Percentiles rank a stretch among this genome's conserved stretches.
Evolutionary conservation across 2,113 vertebrate genomes (phyloP).

Genomic region (Mugil cephalus): DNA sequence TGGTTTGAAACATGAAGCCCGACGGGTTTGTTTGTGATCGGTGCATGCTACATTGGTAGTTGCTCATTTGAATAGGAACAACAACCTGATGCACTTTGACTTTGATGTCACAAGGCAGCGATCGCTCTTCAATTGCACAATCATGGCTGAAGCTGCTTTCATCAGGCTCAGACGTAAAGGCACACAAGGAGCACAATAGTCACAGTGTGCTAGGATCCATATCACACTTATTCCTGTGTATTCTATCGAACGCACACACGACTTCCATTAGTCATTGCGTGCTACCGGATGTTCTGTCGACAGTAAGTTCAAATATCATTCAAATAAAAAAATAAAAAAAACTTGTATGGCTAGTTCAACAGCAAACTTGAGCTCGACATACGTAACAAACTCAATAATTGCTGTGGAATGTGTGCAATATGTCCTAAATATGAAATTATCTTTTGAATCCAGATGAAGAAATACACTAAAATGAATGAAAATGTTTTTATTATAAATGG

Average conservation of each 20-base stretch:
- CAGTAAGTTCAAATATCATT: slow-evolving; percentile 17
- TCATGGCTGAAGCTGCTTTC: slow-evolving; percentile 69
- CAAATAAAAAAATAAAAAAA: slow-evolving; percentile 18
- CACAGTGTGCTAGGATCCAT: slow-evolving; percentile 55
- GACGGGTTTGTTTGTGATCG: slow-evolving; percentile 26
- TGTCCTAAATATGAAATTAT: neutral
- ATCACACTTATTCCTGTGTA: slow-evolving; percentile 32
- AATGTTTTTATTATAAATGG: no score
- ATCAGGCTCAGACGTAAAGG: slow-evolving; percentile 61
- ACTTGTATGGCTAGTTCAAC: neutral
- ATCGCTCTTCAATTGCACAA: slow-evolving; percentile 39
- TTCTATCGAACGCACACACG: slow-evolving; percentile 6
- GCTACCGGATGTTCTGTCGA: neutral
- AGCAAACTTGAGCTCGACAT: neutral
- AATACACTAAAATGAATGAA: no score
- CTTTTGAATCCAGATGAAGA: no score
- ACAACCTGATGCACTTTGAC: slow-evolving; percentile 56
- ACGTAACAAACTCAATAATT: neutral
- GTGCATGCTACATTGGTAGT: slow-evolving; percentile 16
- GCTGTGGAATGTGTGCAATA: neutral
- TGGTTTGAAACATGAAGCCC: slow-evolving; percentile 16
- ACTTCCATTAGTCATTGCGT: slow-evolving; percentile 3
- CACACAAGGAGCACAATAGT: slow-evolving; percentile 64
- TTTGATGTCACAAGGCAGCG: slow-evolving; percentile 70
- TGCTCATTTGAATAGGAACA: slow-evolving; percentile 60